These are phyloP conservation scores for Lottia gigantea DNA, from an alignment of 2,888 invertebrate species.

Conservation along the genomic window DNA sequence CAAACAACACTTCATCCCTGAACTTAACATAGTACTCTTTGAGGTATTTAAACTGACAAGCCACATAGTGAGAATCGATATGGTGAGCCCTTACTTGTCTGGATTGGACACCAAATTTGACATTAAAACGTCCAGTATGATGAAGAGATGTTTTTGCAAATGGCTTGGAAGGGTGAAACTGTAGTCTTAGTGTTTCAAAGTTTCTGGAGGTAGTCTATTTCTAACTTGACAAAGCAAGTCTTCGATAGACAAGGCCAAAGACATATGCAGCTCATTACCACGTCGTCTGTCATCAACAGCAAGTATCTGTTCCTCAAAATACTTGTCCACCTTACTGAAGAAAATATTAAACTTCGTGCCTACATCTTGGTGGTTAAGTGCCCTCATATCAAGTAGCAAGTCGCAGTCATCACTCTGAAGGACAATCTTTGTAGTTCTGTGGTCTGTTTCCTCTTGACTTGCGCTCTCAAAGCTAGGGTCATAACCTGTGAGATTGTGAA, in stretches of 20 bases:
- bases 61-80: neutral
- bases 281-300: constrained; percentile 25
- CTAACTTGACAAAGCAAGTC: constrained; percentile 17
- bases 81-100: neutral
- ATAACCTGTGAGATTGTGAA: neutral
- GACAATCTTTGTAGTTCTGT: neutral
- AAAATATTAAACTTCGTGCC: neutral
- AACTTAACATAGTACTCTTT: neutral
- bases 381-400: neutral
- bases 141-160: neutral
- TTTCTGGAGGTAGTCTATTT: constrained; percentile 22
- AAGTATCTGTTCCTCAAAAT: neutral
- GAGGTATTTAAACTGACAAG: neutral
- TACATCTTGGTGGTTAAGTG: neutral
- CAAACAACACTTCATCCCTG: neutral
- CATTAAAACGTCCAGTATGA: constrained; percentile 13
- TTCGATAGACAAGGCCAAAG: constrained; percentile 25
- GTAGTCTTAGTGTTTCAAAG: neutral
- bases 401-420: neutral
- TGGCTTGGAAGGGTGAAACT: constrained; percentile 9
- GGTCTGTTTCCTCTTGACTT: neutral
- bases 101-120: neutral
- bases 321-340: neutral
- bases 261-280: constrained; percentile 24
- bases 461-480: neutral